A percentile compares a stretch with the other conserved stretches of the same genome.
Evolutionary conservation across 2,113 vertebrate genomes (phyloP).

Genomic region (Triplophysa rosa): DNA sequence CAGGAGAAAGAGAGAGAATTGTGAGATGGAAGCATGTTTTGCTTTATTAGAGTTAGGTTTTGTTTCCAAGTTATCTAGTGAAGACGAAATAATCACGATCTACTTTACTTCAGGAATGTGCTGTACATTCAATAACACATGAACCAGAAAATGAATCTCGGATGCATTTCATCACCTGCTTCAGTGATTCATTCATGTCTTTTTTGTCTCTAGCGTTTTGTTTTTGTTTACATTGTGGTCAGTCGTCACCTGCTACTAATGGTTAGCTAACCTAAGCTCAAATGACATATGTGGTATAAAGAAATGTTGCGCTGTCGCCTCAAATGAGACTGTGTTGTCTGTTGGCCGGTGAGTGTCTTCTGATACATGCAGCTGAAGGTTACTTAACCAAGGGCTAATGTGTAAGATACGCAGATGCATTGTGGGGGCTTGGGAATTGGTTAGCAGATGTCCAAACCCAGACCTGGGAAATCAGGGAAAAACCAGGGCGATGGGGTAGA

Average conservation of each 20-base stretch:
- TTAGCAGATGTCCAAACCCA: conserved; percentile 34
- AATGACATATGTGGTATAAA: too few relatives aligned
- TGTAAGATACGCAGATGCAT: conserved; percentile 12
- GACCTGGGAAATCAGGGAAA: conserved; percentile 15
- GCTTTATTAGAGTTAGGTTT: not conserved
- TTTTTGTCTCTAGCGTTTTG: too few relatives aligned
- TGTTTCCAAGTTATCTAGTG: too few relatives aligned
- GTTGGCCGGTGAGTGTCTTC: not conserved
- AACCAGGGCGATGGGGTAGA: conserved; percentile 4
- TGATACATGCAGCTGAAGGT: not conserved
- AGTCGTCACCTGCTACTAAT: not conserved
- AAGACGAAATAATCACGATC: too few relatives aligned
- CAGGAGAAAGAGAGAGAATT: not conserved
- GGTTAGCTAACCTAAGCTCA: too few relatives aligned
- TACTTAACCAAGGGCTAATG: conserved; percentile 7
- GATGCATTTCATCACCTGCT: too few relatives aligned
- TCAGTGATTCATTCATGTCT: too few relatives aligned
- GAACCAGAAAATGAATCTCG: too few relatives aligned
- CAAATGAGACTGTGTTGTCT: not conserved
- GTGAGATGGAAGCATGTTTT: not conserved
- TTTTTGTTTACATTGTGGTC: not conserved
- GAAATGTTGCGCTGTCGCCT: not conserved
- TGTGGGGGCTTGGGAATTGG: not conserved
- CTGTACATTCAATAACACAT: too few relatives aligned
- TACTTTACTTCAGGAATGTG: too few relatives aligned